phyloP scores from a whole-genome alignment of 1,140 invertebrate genomes.

The Tigriopus japonicus region DNA sequence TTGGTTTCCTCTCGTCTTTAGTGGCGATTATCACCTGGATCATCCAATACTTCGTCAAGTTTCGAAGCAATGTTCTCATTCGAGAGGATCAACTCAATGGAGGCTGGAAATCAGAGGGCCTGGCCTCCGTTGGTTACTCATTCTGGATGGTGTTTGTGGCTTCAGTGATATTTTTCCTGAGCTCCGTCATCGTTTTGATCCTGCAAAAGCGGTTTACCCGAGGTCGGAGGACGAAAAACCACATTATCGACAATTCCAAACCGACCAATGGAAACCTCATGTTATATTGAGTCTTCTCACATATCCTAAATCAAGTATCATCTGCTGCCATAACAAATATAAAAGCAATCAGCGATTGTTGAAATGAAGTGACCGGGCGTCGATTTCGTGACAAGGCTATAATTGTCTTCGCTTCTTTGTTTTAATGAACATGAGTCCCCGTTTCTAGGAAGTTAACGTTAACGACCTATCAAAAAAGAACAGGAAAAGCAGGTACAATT shows the following conservation, averaged over 20 bases:
- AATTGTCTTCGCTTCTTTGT: too few species aligned
- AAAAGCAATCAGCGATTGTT: too few species aligned
- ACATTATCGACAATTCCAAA: background rate
- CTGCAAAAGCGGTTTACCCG: background rate
- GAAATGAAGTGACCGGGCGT: too few species aligned
- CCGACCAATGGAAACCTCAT: background rate
- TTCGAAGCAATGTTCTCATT: background rate
- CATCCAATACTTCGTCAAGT: background rate
- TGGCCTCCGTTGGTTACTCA: background rate
- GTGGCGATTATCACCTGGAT: background rate
- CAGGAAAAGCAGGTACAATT: too few species aligned
- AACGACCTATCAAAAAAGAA: too few species aligned
- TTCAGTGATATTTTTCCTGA: background rate
- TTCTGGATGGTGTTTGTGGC: slow-evolving; percentile 2
- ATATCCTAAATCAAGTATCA: too few species aligned
- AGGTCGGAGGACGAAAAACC: background rate
- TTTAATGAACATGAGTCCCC: too few species aligned
- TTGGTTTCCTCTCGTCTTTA: background rate
- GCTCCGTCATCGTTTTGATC: background rate
- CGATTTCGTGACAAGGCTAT: too few species aligned
- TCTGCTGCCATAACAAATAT: too few species aligned
- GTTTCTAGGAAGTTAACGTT: too few species aligned
- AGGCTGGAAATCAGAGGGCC: background rate
- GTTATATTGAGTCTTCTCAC: background rate
- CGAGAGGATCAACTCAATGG: background rate